Conservation (phyloP, 2,888 invertebrate species). For the Pristionchus exspectatus region DNA sequence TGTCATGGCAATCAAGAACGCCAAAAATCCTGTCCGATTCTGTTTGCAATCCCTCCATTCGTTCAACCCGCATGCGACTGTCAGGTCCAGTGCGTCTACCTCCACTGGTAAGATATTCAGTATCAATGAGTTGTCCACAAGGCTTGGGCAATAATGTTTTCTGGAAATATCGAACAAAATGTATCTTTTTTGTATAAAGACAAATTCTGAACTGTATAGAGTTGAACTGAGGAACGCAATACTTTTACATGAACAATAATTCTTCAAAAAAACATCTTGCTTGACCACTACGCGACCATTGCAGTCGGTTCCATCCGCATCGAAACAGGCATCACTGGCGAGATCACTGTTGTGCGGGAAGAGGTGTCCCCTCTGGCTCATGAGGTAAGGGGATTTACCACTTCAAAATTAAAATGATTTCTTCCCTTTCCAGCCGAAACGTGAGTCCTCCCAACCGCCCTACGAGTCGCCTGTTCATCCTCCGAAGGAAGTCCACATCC, state of each 20-base stretch:
- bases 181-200: too few species aligned
- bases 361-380: conserved; percentile 33
- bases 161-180: too few species aligned
- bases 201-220: too few species aligned
- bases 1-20: conserved; percentile 93
- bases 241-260: too few species aligned
- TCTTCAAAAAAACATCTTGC: too few species aligned
- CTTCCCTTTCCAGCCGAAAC: not conserved
- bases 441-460: not conserved
- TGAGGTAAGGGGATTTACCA: not conserved
- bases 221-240: too few species aligned
- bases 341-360: conserved; percentile 53
- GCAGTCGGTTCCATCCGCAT: conserved; percentile 65
- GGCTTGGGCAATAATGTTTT: not conserved
- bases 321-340: conserved; percentile 57
- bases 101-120: conserved; percentile 56
- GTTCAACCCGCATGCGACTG: conserved; percentile 65
- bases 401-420: not conserved
- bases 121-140: too few species aligned
- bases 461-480: not conserved
- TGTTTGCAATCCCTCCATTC: conserved; percentile 88
- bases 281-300: not conserved
- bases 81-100: conserved; percentile 64
- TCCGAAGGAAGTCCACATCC: not conserved
- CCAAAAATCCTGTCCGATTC: conserved; percentile 91